Conservation (phyloP, 2,797 vertebrate genomes). For the Sternotherus odoratus region DNA sequence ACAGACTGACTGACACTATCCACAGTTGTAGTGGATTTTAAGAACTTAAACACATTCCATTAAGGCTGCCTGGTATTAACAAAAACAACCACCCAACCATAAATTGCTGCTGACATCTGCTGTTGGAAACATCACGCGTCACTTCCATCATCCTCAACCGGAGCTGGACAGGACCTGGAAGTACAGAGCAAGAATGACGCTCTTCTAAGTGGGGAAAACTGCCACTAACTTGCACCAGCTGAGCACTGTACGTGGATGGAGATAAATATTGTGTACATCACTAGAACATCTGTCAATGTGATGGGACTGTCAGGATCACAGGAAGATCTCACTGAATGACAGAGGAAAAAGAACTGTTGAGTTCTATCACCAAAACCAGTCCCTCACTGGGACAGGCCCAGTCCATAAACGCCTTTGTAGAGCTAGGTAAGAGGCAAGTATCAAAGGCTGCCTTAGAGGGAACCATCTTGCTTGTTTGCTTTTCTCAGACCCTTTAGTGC, state of each 20-base stretch:
- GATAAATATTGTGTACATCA: not conserved
- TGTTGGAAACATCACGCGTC: not conserved
- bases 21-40: not conserved
- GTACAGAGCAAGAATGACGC: not conserved
- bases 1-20: not conserved
- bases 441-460: not conserved
- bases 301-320: not conserved
- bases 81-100: not conserved
- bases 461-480: not conserved
- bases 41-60: not conserved
- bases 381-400: not conserved
- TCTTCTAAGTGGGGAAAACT: not conserved
- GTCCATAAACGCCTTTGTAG: not conserved
- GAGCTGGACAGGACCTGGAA: not conserved
- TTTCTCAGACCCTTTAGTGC: not conserved
- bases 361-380: not conserved
- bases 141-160: too few relatives aligned
- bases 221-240: not conserved
- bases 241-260: not conserved
- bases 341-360: not conserved
- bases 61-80: not conserved
- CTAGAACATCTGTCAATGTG: not conserved
- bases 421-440: not conserved
- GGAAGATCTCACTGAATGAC: not conserved
- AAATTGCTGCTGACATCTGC: not conserved